These are phyloP conservation scores for Aleiodes leptofemur DNA, from an alignment of 2,888 invertebrate species.

Conservation along the genomic window DNA sequence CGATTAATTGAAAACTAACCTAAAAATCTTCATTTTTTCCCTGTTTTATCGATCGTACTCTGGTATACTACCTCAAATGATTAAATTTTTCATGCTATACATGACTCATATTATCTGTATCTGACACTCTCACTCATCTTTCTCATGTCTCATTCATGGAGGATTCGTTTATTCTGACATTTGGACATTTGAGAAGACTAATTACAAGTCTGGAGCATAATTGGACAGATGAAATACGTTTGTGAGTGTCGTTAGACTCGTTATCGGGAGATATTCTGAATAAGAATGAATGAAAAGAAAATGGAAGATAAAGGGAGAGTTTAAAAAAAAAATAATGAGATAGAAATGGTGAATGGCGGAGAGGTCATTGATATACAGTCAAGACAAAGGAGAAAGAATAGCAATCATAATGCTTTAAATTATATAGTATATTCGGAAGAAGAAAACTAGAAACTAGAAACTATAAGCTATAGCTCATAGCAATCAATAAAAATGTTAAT, in stretches of 20 bases:
- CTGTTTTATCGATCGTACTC: not conserved
- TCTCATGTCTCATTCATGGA: not conserved
- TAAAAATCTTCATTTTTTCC: not conserved
- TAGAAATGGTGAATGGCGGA: not conserved
- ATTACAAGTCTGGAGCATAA: constrained; percentile 20
- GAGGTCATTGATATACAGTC: not conserved
- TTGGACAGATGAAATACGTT: constrained; percentile 3
- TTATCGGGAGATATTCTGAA: not conserved
- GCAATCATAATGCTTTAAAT: not conserved
- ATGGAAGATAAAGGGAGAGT: not conserved
- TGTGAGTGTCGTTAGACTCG: constrained; percentile 6
- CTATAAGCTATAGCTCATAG: too few relatives aligned
- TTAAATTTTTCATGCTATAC: not conserved
- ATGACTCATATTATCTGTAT: constrained; percentile 11
- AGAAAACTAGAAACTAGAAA: too few relatives aligned
- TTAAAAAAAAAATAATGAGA: not conserved
- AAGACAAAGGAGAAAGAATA: too few relatives aligned
- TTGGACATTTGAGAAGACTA: constrained; percentile 19
- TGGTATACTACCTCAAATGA: not conserved
- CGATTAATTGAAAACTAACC: too few relatives aligned
- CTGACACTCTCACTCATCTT: constrained; percentile 9
- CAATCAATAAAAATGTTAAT: too few relatives aligned
- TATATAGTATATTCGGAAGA: not conserved
- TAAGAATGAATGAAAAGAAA: constrained; percentile 1
- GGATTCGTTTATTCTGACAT: not conserved